A percentile compares a stretch with the other conserved stretches of the same genome.
These are phyloP conservation scores for Zaprionus bogoriensis DNA, from an alignment of 2,888 invertebrate species.

Conservation along the genomic window DNA sequence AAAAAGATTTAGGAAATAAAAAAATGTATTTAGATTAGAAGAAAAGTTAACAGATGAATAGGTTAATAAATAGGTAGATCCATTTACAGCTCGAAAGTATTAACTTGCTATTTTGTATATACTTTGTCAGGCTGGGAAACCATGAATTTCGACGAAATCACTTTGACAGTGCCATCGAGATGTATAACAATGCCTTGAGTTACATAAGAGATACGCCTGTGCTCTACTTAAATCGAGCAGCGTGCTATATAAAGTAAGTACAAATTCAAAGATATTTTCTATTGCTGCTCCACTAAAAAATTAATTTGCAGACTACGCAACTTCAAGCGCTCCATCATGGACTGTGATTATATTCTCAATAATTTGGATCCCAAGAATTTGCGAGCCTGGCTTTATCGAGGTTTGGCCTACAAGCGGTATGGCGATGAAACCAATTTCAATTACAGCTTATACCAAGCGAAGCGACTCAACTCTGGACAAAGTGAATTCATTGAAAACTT, in stretches of 20 bases:
- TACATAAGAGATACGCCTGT: conserved; percentile 54
- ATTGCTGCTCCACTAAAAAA: too few species aligned
- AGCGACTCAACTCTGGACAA: conserved; percentile 7
- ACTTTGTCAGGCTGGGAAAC: conserved; percentile 40
- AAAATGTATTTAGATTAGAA: too few species aligned
- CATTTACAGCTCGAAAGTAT: too few species aligned
- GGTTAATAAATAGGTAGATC: too few species aligned
- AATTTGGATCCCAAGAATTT: conserved; percentile 40
- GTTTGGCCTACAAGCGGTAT: conserved; percentile 39
- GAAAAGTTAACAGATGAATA: neutral
- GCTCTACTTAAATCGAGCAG: conserved; percentile 58
- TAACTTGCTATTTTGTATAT: too few species aligned
- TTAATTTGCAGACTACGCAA: conserved; percentile 33
- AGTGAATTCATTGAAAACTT: conserved; percentile 41
- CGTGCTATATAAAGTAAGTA: conserved; percentile 52
- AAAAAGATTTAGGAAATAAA: too few species aligned
- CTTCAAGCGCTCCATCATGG: conserved; percentile 45
- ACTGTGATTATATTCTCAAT: conserved; percentile 45
- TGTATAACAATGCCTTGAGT: conserved; percentile 44
- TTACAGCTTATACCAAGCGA: conserved; percentile 25
- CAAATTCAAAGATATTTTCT: neutral
- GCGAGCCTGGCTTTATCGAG: conserved; percentile 59
- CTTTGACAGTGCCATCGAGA: conserved; percentile 25
- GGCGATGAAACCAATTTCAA: conserved; percentile 46
- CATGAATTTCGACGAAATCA: conserved; percentile 36